Evolutionary conservation across 2,113 vertebrate genomes (phyloP).

Genomic region (Phrynosoma platyrhinos): DNA sequence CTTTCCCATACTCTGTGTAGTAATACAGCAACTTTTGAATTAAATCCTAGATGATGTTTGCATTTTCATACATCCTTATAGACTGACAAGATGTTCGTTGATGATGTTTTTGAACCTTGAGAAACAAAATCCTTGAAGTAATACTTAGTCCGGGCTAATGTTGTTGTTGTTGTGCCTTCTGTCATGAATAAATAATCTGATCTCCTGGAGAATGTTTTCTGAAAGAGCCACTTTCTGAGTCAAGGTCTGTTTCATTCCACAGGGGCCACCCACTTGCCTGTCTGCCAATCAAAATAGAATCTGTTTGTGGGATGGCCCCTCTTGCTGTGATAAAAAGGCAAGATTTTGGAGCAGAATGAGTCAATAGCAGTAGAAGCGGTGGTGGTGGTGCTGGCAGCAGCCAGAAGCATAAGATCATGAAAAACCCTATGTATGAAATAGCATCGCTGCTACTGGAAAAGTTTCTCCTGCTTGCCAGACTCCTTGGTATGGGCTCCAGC

Average conservation of each 20-base stretch:
- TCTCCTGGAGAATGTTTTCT: neutral
- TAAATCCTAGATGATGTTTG: neutral
- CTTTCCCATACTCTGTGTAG: neutral
- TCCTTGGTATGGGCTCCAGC: conserved; percentile 64
- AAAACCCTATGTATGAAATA: conserved; percentile 81
- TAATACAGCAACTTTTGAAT: neutral
- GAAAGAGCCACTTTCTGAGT: neutral
- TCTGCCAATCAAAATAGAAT: conserved; percentile 59
- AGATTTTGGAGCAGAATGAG: neutral
- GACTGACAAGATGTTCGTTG: neutral
- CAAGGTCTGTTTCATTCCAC: neutral
- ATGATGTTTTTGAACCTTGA: neutral
- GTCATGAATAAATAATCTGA: neutral
- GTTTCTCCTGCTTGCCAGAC: conserved; percentile 80
- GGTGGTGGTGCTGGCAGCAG: conserved; percentile 13
- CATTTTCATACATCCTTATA: neutral
- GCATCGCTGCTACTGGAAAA: conserved; percentile 86
- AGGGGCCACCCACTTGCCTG: neutral
- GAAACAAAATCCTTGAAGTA: neutral
- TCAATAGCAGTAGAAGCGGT: conserved; percentile 26
- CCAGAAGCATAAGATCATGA: conserved; percentile 60
- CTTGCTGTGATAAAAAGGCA: conserved; percentile 33
- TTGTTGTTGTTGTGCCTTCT: neutral
- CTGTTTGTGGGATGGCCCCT: conserved; percentile 2
- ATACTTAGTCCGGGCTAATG: neutral